These are phyloP conservation scores for Tokudaia muenninki DNA, from an alignment of 2,797 vertebrate genomes.

Conservation along the genomic window DNA sequence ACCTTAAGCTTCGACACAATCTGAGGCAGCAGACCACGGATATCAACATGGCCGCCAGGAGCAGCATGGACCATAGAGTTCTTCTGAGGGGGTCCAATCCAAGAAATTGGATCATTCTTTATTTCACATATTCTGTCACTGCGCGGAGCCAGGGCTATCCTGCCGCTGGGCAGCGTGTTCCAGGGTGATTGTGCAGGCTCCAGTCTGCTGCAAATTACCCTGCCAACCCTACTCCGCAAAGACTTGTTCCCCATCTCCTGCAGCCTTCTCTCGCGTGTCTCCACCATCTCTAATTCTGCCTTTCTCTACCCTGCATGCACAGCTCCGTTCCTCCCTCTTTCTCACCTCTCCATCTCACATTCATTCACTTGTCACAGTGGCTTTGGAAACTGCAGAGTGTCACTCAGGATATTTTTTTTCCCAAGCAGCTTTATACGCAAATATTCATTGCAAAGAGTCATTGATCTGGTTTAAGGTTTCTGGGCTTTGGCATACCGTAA, in stretches of 20 bases:
- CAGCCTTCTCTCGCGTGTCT: neutral
- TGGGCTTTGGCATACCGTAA: neutral
- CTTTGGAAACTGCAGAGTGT: neutral
- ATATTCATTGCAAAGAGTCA: neutral
- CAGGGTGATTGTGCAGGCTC: neutral
- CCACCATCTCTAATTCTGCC: neutral
- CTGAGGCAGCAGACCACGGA: neutral
- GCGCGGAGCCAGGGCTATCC: neutral
- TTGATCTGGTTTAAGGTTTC: neutral
- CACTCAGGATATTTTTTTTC: neutral
- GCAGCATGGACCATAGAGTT: neutral
- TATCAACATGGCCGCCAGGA: neutral
- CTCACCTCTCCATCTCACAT: neutral
- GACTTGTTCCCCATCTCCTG: neutral
- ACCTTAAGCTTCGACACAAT: neutral
- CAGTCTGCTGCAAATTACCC: neutral
- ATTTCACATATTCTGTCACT: neutral
- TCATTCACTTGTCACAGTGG: neutral
- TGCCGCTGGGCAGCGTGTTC: neutral
- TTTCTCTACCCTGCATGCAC: neutral
- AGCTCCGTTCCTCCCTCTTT: neutral
- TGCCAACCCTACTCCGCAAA: neutral
- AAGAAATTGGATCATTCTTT: neutral
- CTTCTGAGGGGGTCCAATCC: neutral
- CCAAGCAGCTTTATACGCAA: neutral